These are phyloP conservation scores for Hippopotamyrus pictus DNA, from an alignment of 2,797 vertebrate genomes.

Conservation along the genomic window DNA sequence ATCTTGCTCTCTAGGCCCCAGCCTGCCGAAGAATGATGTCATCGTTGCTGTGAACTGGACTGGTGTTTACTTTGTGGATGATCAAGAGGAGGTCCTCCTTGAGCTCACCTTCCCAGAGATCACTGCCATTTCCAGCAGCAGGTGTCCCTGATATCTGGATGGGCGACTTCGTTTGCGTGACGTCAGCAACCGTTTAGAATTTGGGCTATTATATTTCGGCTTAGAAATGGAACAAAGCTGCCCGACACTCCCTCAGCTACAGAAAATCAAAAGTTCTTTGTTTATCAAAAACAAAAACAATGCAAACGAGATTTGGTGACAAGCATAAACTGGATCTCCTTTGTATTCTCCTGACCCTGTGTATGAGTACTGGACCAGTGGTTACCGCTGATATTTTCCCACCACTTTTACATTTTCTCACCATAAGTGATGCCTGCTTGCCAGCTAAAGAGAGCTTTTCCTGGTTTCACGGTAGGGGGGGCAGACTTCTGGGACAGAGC, in stretches of 20 bases:
- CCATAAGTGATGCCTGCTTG: not conserved
- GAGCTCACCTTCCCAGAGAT: conserved; percentile 95
- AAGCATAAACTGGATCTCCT: not conserved
- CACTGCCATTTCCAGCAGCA: conserved; percentile 87
- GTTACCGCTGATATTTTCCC: not conserved
- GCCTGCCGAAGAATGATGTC: conserved; percentile 87
- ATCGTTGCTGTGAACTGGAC: conserved; percentile 98
- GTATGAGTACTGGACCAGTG: not conserved
- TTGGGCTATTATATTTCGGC: not conserved
- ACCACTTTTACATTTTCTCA: not conserved
- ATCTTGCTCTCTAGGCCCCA: conserved; percentile 67
- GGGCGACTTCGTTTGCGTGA: not conserved
- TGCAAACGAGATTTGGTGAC: not conserved
- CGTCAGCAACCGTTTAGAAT: not conserved
- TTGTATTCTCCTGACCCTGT: not conserved
- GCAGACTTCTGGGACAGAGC: conserved; percentile 87
- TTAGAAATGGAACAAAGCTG: not conserved
- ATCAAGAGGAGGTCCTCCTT: conserved; percentile 92
- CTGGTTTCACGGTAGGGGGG: conserved; percentile 63
- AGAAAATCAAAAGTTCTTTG: not conserved
- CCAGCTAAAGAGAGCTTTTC: not conserved
- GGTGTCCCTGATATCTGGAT: conserved; percentile 41
- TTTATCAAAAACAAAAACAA: not conserved
- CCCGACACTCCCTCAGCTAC: not conserved
- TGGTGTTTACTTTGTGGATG: conserved; percentile 93